phyloP scores from a whole-genome alignment of 2,113 vertebrate genomes.

The Riparia riparia region DNA sequence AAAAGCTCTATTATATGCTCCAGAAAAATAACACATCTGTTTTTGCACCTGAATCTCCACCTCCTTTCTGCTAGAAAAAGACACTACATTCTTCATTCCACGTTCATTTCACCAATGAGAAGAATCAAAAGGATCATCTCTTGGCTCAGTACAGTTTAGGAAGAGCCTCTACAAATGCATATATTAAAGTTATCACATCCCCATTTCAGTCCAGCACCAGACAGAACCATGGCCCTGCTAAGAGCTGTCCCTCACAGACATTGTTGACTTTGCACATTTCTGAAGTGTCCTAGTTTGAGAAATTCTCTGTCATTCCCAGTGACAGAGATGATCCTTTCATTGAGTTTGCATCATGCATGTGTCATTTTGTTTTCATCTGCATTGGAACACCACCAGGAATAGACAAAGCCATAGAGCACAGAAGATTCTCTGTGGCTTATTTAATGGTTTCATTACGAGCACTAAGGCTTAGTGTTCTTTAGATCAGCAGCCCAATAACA shows the following conservation, averaged over 20 bases:
- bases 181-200: neutral
- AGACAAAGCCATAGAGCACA: slow-evolving; percentile 27
- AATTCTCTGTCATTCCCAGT: neutral
- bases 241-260: neutral
- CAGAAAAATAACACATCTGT: neutral
- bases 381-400: neutral
- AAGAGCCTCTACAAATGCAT: neutral
- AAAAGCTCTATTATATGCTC: neutral
- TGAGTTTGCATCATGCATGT: neutral
- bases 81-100: neutral
- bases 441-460: neutral
- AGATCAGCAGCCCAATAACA: neutral
- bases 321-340: neutral
- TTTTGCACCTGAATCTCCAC: neutral
- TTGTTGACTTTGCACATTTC: neutral
- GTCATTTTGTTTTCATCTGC: slow-evolving; percentile 15
- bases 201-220: neutral
- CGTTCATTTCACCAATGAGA: neutral
- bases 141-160: neutral
- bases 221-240: neutral
- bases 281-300: neutral
- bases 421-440: slow-evolving; percentile 2
- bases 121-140: neutral
- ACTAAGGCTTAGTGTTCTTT: neutral
- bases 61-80: neutral